Evolutionary conservation across 2,113 vertebrate species (phyloP).

Genomic region (Perca schrenkii): DNA sequence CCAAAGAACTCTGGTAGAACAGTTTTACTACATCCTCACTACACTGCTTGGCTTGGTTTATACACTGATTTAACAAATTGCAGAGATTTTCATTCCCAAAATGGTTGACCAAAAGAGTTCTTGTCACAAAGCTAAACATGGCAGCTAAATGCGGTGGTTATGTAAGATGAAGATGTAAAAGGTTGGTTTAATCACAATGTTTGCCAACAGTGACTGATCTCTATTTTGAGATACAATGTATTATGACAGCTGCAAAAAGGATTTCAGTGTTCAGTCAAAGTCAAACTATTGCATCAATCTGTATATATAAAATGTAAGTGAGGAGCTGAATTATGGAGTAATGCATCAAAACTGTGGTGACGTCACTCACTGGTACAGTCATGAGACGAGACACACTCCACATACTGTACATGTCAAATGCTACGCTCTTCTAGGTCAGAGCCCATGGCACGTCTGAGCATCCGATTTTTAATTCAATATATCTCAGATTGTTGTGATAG

Average conservation of each 20-base stretch:
- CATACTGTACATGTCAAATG: slow-evolving; percentile 40
- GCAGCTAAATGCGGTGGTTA: slow-evolving; percentile 36
- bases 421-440: slow-evolving; percentile 40
- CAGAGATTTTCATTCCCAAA: slow-evolving; percentile 21
- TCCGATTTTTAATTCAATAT: slow-evolving; percentile 23
- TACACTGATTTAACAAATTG: neutral
- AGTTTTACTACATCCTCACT: neutral
- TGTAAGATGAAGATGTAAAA: slow-evolving; percentile 38
- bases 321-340: slow-evolving; percentile 49
- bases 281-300: slow-evolving; percentile 39
- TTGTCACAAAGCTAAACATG: slow-evolving; percentile 12
- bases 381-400: slow-evolving; percentile 40
- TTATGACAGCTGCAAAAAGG: slow-evolving; percentile 47
- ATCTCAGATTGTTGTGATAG: neutral
- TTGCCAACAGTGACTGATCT: slow-evolving; percentile 34
- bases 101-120: slow-evolving; percentile 3
- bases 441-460: slow-evolving; percentile 11
- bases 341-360: slow-evolving; percentile 29
- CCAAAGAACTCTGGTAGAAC: neutral
- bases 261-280: slow-evolving; percentile 38
- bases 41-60: neutral
- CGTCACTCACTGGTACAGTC: slow-evolving; percentile 34
- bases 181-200: slow-evolving; percentile 27
- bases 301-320: slow-evolving; percentile 36
- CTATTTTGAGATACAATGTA: slow-evolving; percentile 29